Evolutionary conservation across 2,797 vertebrate species (phyloP).

Genomic region (Strix occidentalis): DNA sequence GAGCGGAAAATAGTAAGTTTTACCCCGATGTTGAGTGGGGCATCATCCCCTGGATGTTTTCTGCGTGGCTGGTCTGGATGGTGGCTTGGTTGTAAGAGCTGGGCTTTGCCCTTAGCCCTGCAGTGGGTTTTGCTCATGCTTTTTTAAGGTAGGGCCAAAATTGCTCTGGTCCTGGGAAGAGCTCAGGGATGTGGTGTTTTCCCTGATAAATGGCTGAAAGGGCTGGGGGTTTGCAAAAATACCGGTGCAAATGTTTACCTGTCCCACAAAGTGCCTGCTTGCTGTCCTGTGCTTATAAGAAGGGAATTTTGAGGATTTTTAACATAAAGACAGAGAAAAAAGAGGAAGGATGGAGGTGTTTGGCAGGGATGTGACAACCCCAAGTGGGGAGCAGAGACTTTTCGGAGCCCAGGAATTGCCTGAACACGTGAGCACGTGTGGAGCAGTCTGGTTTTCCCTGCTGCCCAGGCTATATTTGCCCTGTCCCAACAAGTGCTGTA

Average conservation of each 20-base stretch:
- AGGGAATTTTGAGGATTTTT: neutral
- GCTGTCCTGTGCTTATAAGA: neutral
- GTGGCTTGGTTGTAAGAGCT: neutral
- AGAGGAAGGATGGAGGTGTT: neutral
- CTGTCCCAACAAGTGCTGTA: neutral
- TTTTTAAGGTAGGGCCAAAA: neutral
- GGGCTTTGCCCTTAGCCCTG: neutral
- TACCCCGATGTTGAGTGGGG: rapidly evolving
- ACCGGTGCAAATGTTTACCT: neutral
- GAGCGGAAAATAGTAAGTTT: conserved; percentile 81
- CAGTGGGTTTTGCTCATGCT: neutral
- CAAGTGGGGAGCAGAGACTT: neutral
- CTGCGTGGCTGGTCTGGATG: neutral
- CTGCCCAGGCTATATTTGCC: neutral
- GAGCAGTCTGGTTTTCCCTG: neutral
- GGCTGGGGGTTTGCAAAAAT: neutral
- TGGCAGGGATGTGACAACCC: neutral
- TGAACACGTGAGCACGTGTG: rapidly evolving
- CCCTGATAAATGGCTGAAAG: neutral
- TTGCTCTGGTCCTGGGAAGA: neutral
- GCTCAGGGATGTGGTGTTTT: neutral
- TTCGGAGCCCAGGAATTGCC: neutral
- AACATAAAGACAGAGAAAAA: neutral
- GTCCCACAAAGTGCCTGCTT: neutral
- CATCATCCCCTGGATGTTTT: neutral